Base-by-base conservation (phyloP, 2,888 invertebrate genomes). In the Cephus sareptanus region DNA sequence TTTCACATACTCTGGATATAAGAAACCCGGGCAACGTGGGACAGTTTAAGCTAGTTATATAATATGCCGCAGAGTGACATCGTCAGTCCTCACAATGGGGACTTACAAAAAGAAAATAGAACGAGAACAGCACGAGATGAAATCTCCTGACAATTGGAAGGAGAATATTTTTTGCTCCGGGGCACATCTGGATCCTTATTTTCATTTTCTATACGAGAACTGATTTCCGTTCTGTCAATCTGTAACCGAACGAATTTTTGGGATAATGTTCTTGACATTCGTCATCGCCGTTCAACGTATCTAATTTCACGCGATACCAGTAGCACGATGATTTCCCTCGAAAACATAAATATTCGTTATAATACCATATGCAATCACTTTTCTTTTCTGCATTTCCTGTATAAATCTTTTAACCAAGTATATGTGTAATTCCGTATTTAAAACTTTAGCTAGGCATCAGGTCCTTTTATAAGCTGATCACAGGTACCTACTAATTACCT, bases 151-250 rank as follows among this genome's bases (percentile, higher is more conserved):
- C 80, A 69, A 81, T 81, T 56, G 75, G 56, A 56, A 73, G 37
- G 37, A 73, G 75, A 78, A 34, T 76, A 74, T 77, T 84, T 86
- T 85, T 86, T 85, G 79, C 75, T 76, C 79, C 4, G 77, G 83
- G 85, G 82, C 85, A 79, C 85, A 85, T 83, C 86, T 86, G 86
- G 80, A 84, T 82, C 81, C 85, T 85, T 83, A 86, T 85, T 86
- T 86, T 85, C 84, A 86, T 86, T 86, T 86, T 86, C 83, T 80
- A 81, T 75, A 70, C 75, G 81, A 82, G 56, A 23, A 84, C 83
- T 85, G 81, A 86, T 86, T 86, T 83, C 84, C 30, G 11, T 33
- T 71, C 34, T 71, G 31, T 23, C 71, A 33, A 11, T 71, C 71
- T 71, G 31, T 34, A 34, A 71, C 71, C 6, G 9, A 56, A 56